Conservation (phyloP, 2,888 invertebrate species). For the Adineta ricciae region DNA sequence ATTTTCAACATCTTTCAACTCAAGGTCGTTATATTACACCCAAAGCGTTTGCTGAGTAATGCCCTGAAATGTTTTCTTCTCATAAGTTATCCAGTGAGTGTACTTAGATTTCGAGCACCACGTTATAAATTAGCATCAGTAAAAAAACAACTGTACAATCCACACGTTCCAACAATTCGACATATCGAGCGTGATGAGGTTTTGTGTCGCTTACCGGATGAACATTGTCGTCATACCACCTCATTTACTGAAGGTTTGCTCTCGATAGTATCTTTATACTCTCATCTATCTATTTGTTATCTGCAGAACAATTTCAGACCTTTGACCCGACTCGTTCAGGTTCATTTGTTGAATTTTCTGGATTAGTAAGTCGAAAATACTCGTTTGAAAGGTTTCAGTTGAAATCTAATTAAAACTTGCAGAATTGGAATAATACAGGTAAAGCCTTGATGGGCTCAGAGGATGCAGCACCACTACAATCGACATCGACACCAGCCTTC, state of each 20-base stretch:
- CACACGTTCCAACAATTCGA: conserved; percentile 43
- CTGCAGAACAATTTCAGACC: not conserved
- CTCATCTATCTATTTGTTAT: not conserved
- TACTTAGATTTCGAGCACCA: not conserved
- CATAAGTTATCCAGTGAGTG: not conserved
- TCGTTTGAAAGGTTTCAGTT: too few relatives aligned
- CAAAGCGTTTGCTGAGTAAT: not conserved
- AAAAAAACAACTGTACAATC: conserved; percentile 46
- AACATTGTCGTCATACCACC: conserved; percentile 40
- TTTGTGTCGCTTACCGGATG: conserved; percentile 43
- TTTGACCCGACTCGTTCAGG: not conserved
- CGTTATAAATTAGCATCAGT: conserved; percentile 41
- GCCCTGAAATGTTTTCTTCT: too few relatives aligned
- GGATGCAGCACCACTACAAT: not conserved
- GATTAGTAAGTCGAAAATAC: not conserved
- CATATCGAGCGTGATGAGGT: conserved; percentile 48
- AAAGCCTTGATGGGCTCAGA: not conserved
- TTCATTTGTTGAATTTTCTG: not conserved
- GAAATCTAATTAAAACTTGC: not conserved
- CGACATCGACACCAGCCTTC: not conserved
- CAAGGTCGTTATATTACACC: not conserved
- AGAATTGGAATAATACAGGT: not conserved
- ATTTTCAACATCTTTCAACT: conserved; percentile 2
- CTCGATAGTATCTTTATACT: not conserved
- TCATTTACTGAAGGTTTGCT: not conserved